Evolutionary conservation across 1,140 invertebrate species (phyloP), one percentile per base, ranked within the genome.

Genomic region (Panonychus citri): DNA sequence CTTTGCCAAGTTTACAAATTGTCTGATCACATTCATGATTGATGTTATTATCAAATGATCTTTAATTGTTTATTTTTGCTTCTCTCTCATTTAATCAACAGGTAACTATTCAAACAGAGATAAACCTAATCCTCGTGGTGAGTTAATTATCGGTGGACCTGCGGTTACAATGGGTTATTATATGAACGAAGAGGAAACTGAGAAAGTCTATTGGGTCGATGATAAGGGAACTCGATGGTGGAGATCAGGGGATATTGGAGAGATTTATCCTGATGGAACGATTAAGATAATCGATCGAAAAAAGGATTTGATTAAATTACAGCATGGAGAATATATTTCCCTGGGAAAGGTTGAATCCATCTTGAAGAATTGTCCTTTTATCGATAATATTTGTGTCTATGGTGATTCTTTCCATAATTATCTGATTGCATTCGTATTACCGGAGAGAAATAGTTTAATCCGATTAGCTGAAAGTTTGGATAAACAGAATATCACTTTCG

Each of bases 351-450:
- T 51, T 51, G 49, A 51, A 28, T 8, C 28, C 7, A 27, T 51
- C 27, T n/a, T 51, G 13, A 51, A 26, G 17, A 51, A 26, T 13
- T 26, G 49, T 56, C 8, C 86, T 5, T 69, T 90, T 25, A 82
- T 98, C 15, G 93, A 98, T 66, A 95, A 96, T 68, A 83, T 94
- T 66, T 94, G 88, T 65, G 82, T 94, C 10, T 90, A 90, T 70
- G 89, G 85, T 26, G 86, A 89, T 71, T 75, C 81, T 3, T 76
- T 76, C 28, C 84, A 88, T 68, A 76, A 78, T 60, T 88, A 82
- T 67, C 81, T 83, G 0, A 86, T 97, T 34, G 89, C 88, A 34
- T 73, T 98, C 15, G 75, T 97, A n/a, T 86, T 94, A 50, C 89
- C 91, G 1, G 86, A 87, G 69, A 59, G 71, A 72, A 65, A 72